A percentile compares a stretch with the other conserved stretches of the same genome.
Conservation (phyloP, 2,797 vertebrate species). For the Pyrrhura leucotis region DNA sequence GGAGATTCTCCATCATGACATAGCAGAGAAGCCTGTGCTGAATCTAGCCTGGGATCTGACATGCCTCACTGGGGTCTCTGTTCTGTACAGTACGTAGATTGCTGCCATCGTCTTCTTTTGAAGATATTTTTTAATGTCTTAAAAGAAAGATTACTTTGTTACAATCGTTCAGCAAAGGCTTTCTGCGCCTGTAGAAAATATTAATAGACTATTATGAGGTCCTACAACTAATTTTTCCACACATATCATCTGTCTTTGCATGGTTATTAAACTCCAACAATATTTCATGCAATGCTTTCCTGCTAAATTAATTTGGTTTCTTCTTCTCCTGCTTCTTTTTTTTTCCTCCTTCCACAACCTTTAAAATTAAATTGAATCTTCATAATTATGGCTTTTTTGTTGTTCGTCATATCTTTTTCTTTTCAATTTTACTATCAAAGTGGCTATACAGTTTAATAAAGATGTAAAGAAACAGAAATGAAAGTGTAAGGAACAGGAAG, state of each 20-base stretch:
- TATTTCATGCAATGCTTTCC: slow-evolving; percentile 86
- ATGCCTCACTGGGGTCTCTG: neutral
- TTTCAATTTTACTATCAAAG: slow-evolving; percentile 84
- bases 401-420: slow-evolving; percentile 81
- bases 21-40: neutral
- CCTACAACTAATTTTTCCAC: slow-evolving; percentile 87
- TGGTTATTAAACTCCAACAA: slow-evolving; percentile 87
- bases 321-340: slow-evolving; percentile 79
- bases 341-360: slow-evolving; percentile 79
- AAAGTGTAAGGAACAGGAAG: slow-evolving; percentile 76
- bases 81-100: slow-evolving; percentile 37
- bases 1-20: neutral
- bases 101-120: slow-evolving; percentile 73
- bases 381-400: slow-evolving; percentile 83
- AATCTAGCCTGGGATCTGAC: slow-evolving; percentile 1
- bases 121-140: slow-evolving; percentile 78
- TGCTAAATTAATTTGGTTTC: slow-evolving; percentile 84
- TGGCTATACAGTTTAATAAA: slow-evolving; percentile 81
- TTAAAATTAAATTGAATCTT: slow-evolving; percentile 84
- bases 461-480: slow-evolving; percentile 82
- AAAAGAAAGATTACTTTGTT: slow-evolving; percentile 78
- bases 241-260: slow-evolving; percentile 86
- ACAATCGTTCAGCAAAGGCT: slow-evolving; percentile 82
- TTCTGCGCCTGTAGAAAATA: slow-evolving; percentile 82
- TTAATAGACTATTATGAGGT: slow-evolving; percentile 87